Evolutionary conservation across 1,140 invertebrate species (phyloP).

Genomic region (Pseudomyrmex pallidus): DNA sequence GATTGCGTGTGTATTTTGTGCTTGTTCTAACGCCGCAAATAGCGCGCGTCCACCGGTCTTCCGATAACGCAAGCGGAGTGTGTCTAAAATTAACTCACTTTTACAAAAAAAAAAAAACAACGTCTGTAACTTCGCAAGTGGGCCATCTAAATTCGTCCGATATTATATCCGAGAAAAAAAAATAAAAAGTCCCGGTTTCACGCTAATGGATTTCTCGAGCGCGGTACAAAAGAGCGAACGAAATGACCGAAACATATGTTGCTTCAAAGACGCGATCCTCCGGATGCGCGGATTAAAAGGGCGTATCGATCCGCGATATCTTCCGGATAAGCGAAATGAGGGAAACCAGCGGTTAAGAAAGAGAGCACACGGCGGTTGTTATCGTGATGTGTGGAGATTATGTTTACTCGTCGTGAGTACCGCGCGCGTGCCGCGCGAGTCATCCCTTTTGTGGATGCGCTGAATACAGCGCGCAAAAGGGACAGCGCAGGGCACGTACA

Average conservation of each 20-base stretch:
- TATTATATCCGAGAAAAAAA: constrained; percentile 12
- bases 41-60: background rate
- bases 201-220: constrained; percentile 29
- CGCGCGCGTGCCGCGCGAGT: background rate
- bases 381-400: constrained; percentile 49
- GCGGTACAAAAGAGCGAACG: constrained; percentile 8
- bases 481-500: constrained; percentile 27
- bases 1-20: too few species aligned
- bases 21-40: background rate
- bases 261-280: background rate
- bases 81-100: background rate
- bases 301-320: constrained; percentile 55
- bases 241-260: background rate
- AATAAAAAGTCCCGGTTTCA: constrained; percentile 9
- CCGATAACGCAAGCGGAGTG: background rate
- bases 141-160: constrained; percentile 16
- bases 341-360: constrained; percentile 18
- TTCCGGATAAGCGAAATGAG: constrained; percentile 46
- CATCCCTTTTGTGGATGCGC: constrained; percentile 46
- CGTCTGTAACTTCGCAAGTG: background rate
- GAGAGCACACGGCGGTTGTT: background rate
- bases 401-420: background rate
- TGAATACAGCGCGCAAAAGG: constrained; percentile 48
- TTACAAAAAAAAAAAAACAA: background rate
- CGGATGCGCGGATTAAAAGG: constrained; percentile 72